Percentiles rank a stretch among this genome's conserved stretches.
These are phyloP conservation scores for Oreonectes daqikongensis DNA, from an alignment of 2,797 vertebrate genomes.

Conservation along the genomic window DNA sequence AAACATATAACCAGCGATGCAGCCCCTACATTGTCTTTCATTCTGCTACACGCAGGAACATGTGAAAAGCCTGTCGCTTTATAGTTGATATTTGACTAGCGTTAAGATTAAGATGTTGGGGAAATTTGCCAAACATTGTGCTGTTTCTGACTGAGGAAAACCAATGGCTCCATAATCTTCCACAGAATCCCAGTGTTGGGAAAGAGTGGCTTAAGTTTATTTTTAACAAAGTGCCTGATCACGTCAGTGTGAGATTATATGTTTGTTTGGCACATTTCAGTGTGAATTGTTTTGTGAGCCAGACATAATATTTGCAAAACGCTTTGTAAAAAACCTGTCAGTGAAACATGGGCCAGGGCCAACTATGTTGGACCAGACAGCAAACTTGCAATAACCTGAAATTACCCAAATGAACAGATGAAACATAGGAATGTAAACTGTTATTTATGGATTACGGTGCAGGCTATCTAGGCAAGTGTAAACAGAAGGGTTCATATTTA, in stretches of 20 bases:
- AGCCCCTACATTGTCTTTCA: not conserved
- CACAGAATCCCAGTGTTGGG: not conserved
- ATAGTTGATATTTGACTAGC: not conserved
- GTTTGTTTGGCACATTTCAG: not conserved
- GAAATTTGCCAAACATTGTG: not conserved
- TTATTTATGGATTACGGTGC: not conserved
- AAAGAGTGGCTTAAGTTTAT: not conserved
- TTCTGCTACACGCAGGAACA: not conserved
- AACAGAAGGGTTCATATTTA: not conserved
- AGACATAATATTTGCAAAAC: not conserved
- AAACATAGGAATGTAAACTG: not conserved
- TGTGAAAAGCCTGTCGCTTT: too few relatives aligned
- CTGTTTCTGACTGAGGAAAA: too few relatives aligned
- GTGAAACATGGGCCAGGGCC: not conserved
- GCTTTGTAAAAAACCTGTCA: not conserved
- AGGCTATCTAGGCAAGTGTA: not conserved
- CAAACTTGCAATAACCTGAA: not conserved
- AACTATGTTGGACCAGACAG: not conserved
- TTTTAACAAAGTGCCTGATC: not conserved
- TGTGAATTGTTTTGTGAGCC: not conserved
- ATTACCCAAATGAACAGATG: not conserved
- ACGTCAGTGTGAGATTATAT: not conserved
- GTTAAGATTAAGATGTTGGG: not conserved
- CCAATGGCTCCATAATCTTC: not conserved
- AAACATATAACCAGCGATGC: not conserved